Conservation (phyloP, 2,113 vertebrate species). For the Trematocara zebra region DNA sequence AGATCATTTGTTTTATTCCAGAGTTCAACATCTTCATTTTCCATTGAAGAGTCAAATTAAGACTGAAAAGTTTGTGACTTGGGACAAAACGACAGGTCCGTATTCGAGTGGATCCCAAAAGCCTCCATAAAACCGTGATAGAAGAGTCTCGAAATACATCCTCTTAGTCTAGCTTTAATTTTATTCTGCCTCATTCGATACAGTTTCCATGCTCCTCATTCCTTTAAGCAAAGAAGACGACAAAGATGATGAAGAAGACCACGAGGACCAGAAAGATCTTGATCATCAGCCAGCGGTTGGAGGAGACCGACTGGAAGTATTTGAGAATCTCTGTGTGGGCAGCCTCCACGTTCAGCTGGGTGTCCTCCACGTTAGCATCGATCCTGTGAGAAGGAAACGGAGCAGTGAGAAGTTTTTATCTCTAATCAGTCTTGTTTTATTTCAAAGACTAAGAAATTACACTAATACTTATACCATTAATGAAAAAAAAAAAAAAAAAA, state of each 20-base stretch:
- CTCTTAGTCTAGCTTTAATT: slow-evolving; percentile 11
- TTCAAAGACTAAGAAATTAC: not conserved
- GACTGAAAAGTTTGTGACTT: slow-evolving; percentile 17
- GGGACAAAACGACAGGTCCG: slow-evolving; percentile 1
- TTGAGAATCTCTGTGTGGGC: slow-evolving; percentile 91
- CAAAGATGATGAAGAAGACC: slow-evolving; percentile 91
- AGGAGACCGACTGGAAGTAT: slow-evolving; percentile 92
- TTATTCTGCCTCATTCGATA: not conserved
- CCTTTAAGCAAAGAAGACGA: slow-evolving; percentile 88
- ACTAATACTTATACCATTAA: not conserved
- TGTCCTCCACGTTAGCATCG: slow-evolving; percentile 86
- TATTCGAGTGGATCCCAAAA: not conserved
- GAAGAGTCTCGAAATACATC: slow-evolving; percentile 8
- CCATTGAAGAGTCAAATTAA: slow-evolving; percentile 1
- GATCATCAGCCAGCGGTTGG: slow-evolving; percentile 94
- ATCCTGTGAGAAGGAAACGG: slow-evolving; percentile 68
- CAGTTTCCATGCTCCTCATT: not conserved
- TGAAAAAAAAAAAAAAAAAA: not conserved
- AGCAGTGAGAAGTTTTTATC: not conserved
- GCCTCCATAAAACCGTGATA: not conserved
- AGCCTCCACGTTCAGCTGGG: slow-evolving; percentile 85
- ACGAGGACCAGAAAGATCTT: slow-evolving; percentile 94
- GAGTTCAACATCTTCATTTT: slow-evolving; percentile 23
- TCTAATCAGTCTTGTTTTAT: not conserved
- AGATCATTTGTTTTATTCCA: slow-evolving; percentile 27